Evolutionary conservation across 2,113 vertebrate genomes (phyloP), one percentile per base, ranked within the genome.

Genomic region (Odocoileus virginianus): DNA sequence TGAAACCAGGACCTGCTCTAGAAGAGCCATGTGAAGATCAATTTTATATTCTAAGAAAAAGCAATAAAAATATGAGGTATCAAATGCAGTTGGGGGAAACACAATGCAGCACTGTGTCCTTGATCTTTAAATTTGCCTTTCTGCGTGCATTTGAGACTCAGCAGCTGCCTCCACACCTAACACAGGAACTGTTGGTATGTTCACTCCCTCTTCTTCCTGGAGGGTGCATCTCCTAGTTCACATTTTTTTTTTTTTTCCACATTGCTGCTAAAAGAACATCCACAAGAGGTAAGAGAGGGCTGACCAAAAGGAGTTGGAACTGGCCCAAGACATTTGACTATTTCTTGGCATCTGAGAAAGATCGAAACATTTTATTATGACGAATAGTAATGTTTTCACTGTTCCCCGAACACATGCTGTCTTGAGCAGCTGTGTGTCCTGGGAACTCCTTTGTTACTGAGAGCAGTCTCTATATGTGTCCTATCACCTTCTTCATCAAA

Each of bases 391-490:
- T 97, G 94, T 43, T 94, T 93, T 98, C 96, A 87, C 85, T 89
- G 94, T 86, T 97, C 97, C 91, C 92, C 95, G 83, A 96, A 92
- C 97, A 97, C 10, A 81, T 61, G 92, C 79, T 98, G 60, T 95
- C 92, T 94, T 89, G 79, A 97, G 97, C 98, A 99, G 98, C 98
- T 99, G 98, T 96, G 96, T 97, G 98, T 98, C 97, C 96, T 85
- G 87, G 97, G 96, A 98, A 74, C 97, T 98, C 36, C 97, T 97
- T 94, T 95, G 98, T 98, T 97, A 97, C 64, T 0, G 2, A 40
- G 85, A 76, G 40, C 74, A 67, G 15, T 6, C 23, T 71, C 79
- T 57, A 28, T 78, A 61, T 13, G 30, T 84, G 58, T 58, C 85
- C 85, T 76, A 36, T 64, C 87, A 94, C 33, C 96, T 36, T 86